phyloP scores from a whole-genome alignment of 2,888 invertebrate species.

The Aleiodes alternator region DNA sequence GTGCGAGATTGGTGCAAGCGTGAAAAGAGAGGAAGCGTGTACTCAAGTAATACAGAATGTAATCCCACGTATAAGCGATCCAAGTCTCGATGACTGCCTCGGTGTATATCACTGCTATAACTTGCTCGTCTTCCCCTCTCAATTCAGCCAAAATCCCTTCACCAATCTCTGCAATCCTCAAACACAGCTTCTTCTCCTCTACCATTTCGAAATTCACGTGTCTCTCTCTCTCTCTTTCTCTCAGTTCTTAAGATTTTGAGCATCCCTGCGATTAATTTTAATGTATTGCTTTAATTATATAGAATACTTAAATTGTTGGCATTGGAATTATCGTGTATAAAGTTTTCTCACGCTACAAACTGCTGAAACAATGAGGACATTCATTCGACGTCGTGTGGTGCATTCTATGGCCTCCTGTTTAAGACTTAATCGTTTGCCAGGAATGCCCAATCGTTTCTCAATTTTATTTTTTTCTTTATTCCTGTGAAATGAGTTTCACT shows the following conservation, averaged over 20 bases:
- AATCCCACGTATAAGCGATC: constrained; percentile 70
- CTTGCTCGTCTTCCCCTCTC: constrained; percentile 21
- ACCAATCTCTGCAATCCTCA: constrained; percentile 4
- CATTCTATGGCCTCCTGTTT: constrained; percentile 49
- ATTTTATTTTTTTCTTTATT: constrained; percentile 11
- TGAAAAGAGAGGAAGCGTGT: constrained; percentile 39
- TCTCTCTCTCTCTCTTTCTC: too few relatives aligned
- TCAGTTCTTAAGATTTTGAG: constrained; percentile 3
- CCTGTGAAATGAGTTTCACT: neutral
- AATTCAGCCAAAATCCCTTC: constrained; percentile 7
- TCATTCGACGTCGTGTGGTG: constrained; percentile 63
- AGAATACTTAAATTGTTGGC: constrained; percentile 49
- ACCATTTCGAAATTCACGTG: neutral
- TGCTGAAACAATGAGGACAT: constrained; percentile 69
- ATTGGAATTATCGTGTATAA: constrained; percentile 62
- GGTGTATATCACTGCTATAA: constrained; percentile 59
- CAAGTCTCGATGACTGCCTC: constrained; percentile 71
- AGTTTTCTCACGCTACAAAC: constrained; percentile 66
- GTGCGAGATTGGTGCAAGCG: too few relatives aligned
- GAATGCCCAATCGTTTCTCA: constrained; percentile 61
- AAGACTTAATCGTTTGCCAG: constrained; percentile 67
- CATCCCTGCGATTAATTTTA: constrained; percentile 19
- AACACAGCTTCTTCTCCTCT: neutral
- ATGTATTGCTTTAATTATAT: constrained; percentile 65
- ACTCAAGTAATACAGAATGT: constrained; percentile 65